Base-by-base conservation (phyloP, 2,113 vertebrate genomes). In the Heliornis fulica region DNA sequence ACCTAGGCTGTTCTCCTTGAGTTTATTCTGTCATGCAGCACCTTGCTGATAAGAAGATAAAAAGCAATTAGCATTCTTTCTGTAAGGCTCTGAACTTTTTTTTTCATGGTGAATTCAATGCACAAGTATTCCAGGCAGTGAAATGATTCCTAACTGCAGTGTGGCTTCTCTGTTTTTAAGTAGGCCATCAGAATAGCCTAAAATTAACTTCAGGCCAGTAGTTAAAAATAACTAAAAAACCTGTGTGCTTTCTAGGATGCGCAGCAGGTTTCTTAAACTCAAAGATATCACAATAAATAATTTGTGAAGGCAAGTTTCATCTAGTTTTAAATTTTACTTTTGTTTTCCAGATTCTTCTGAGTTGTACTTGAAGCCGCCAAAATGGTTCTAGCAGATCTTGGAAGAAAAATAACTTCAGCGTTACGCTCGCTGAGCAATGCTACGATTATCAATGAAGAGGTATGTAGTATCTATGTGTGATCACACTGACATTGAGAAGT, bases 401-500 rank as follows among this genome's bases (percentile, higher is more conserved):
- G 99, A 94, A 98, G 99, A 96, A 99, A 99, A 98, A 99, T 99
- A 97, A 99, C 99, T 77, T 99, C 99, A 65, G 99, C 99, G 40
- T 98, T 99, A 97, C 99, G 99, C 97, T 99, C 99, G 0, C 97
- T 99, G 98, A 99, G 99, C 98, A 99, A 99, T 93, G 99, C 99
- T 96, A 99, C 99, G 1, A 99, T 99, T 96, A 99, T 99, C 98
- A 99, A 99, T 92, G 99, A 99, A 89, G 99, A 99, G 99, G 99
- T 99, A 96, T 29, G 92, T 92, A 45, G 56, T n/a, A 8, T 25
- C 40, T 16, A 2, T 45, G 5, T 38, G 14, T 21, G 17, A 15
- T 46, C 34, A 6, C 41, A 26, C 20, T 61, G 26, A 41, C 11
- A 1, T 18, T 45, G 23, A 61, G 45, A 84, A 60, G 23, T 10